phyloP scores from a whole-genome alignment of 2,113 vertebrate genomes.

The Tupaia chinensis region DNA sequence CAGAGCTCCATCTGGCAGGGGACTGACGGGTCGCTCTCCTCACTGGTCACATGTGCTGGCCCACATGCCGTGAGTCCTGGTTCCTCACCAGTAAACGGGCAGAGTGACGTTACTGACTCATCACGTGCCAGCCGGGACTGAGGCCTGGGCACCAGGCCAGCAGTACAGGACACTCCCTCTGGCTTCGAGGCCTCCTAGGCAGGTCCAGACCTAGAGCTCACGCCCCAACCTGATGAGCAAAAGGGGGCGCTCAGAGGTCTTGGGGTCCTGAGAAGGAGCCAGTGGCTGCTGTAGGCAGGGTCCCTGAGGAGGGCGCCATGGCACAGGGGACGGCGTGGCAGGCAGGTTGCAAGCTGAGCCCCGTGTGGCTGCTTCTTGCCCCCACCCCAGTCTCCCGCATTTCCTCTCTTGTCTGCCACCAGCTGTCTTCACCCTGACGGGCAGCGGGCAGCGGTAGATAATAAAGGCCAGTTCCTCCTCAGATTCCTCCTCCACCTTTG shows the following conservation, averaged over 20 bases:
- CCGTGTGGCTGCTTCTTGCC: not conserved
- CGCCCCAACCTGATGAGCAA: not conserved
- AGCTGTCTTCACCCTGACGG: not conserved
- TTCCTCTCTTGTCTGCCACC: not conserved
- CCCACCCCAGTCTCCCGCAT: not conserved
- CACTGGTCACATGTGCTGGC: fast-evolving
- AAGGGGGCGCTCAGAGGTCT: not conserved
- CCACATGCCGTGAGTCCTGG: not conserved
- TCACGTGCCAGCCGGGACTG: fast-evolving
- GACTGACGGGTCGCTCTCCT: fast-evolving
- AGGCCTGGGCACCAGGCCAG: not conserved
- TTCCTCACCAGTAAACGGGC: not conserved
- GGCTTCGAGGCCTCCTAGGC: not conserved
- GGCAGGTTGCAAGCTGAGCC: fast-evolving
- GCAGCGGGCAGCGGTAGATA: not conserved
- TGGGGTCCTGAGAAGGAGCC: not conserved
- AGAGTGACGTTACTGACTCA: fast-evolving
- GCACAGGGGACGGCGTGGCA: fast-evolving
- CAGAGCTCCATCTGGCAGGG: not conserved
- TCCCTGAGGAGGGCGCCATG: not conserved
- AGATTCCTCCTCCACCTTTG: conserved; percentile 52
- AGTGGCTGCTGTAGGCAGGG: not conserved
- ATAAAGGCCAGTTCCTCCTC: not conserved
- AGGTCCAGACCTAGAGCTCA: not conserved
- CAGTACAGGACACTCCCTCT: too few relatives aligned